These are phyloP conservation scores for Drosophila barbarae DNA, from an alignment of 2,888 invertebrate species.

Conservation along the genomic window DNA sequence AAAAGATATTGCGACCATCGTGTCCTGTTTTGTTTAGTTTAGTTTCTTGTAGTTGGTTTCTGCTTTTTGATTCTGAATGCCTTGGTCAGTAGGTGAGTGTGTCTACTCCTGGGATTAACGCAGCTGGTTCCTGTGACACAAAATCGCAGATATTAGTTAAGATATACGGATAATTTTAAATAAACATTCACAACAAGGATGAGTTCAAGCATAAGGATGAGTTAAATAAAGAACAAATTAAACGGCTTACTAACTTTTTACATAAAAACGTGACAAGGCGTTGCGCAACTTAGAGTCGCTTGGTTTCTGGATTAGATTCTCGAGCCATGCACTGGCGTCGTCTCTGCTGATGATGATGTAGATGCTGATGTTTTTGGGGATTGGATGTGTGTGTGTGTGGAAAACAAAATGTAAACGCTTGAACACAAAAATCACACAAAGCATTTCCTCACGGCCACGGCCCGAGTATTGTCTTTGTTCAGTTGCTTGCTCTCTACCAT, in stretches of 20 bases:
- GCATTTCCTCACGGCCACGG: constrained; percentile 62
- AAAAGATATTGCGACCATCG: constrained; percentile 75
- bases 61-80: constrained; percentile 55
- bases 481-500: constrained; percentile 69
- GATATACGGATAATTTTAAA: background rate
- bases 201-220: constrained; percentile 11
- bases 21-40: constrained; percentile 60
- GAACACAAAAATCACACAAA: constrained; percentile 75
- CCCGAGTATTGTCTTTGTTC: constrained; percentile 66
- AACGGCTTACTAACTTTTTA: constrained; percentile 71
- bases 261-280: constrained; percentile 65
- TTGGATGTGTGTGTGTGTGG: constrained; percentile 36
- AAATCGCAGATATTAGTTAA: constrained; percentile 17
- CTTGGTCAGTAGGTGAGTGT: constrained; percentile 44
- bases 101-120: constrained; percentile 61
- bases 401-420: constrained; percentile 69
- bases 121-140: constrained; percentile 74
- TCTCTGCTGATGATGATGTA: constrained; percentile 31
- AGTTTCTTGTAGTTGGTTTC: constrained; percentile 38
- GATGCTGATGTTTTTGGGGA: constrained; percentile 14
- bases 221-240: background rate
- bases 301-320: constrained; percentile 29
- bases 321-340: constrained; percentile 41
- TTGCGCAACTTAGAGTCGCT: constrained; percentile 71
- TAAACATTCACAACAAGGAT: constrained; percentile 16